phyloP scores from a whole-genome alignment of 2,797 vertebrate genomes.

The Microchirus variegatus region DNA sequence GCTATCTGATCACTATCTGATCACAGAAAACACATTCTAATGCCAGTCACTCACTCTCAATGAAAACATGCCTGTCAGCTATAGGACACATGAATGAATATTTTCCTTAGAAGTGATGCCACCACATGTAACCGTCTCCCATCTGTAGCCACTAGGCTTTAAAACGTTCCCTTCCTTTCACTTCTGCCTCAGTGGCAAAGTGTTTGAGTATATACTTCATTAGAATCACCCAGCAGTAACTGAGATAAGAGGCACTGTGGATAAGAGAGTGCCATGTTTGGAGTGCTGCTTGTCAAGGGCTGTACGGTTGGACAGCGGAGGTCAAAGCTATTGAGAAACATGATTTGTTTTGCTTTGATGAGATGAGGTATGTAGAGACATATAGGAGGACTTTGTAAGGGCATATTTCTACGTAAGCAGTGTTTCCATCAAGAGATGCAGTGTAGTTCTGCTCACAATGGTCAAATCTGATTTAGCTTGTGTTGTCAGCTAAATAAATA shows the following conservation, averaged over 20 bases:
- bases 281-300: conserved; percentile 39
- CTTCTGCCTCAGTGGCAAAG: conserved; percentile 7
- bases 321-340: conserved; percentile 56
- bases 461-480: too few relatives aligned
- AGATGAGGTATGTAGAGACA: conserved; percentile 42
- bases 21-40: too few relatives aligned
- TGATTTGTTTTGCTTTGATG: conserved; percentile 20
- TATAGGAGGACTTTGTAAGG: conserved; percentile 12
- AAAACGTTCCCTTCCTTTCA: neutral
- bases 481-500: too few relatives aligned
- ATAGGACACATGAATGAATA: too few relatives aligned
- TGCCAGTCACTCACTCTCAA: too few relatives aligned
- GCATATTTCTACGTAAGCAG: conserved; percentile 13
- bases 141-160: neutral
- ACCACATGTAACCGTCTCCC: too few relatives aligned
- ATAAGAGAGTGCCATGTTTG: conserved; percentile 15
- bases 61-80: too few relatives aligned
- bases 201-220: conserved; percentile 53
- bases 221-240: conserved; percentile 43
- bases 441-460: too few relatives aligned
- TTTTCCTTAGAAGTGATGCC: neutral
- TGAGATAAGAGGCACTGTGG: conserved; percentile 39
- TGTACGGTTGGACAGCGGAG: conserved; percentile 44
- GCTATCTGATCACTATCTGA: too few relatives aligned
- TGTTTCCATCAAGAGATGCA: too few relatives aligned